Evolutionary conservation across 2,888 invertebrate genomes (phyloP).

Genomic region (Drosophila kanekoi): DNA sequence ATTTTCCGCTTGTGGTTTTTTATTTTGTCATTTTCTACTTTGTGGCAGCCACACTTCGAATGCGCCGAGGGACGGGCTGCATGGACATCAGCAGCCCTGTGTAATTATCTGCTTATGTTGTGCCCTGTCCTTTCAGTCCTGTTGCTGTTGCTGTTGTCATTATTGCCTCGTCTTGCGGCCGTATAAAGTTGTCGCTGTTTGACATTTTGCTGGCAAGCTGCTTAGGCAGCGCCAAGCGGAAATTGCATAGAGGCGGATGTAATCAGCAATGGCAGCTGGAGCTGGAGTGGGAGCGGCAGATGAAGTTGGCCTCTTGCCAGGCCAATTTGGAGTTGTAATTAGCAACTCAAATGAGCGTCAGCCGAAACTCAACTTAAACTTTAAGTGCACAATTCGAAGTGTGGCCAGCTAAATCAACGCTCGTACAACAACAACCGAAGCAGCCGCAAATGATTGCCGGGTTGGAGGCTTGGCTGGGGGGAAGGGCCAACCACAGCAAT

Average conservation of each 20-base stretch:
- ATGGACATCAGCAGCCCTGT: slow-evolving; percentile 50
- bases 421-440: slow-evolving; percentile 6
- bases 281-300: background rate
- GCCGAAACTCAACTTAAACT: slow-evolving; percentile 35
- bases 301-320: slow-evolving; percentile 31
- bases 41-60: slow-evolving; percentile 59
- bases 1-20: slow-evolving; percentile 85
- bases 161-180: slow-evolving; percentile 60
- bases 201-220: slow-evolving; percentile 73
- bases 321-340: slow-evolving; percentile 72
- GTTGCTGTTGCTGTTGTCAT: slow-evolving; percentile 48
- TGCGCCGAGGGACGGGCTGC: background rate
- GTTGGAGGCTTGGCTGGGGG: background rate
- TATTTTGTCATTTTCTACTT: slow-evolving; percentile 83
- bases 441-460: background rate
- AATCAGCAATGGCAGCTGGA: slow-evolving; percentile 61
- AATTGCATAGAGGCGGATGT: slow-evolving; percentile 78
- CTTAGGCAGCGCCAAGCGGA: slow-evolving; percentile 72
- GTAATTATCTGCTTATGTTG: slow-evolving; percentile 78
- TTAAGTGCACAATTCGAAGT: slow-evolving; percentile 51
- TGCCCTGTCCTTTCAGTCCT: slow-evolving; percentile 35
- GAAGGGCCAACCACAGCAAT: slow-evolving; percentile 11
- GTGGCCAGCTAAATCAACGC: slow-evolving; percentile 36
- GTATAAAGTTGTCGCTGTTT: slow-evolving; percentile 66
- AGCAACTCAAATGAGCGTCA: slow-evolving; percentile 64